Evolutionary conservation across 2,888 invertebrate genomes (phyloP).

Genomic region (Pasiphila rectangulata): DNA sequence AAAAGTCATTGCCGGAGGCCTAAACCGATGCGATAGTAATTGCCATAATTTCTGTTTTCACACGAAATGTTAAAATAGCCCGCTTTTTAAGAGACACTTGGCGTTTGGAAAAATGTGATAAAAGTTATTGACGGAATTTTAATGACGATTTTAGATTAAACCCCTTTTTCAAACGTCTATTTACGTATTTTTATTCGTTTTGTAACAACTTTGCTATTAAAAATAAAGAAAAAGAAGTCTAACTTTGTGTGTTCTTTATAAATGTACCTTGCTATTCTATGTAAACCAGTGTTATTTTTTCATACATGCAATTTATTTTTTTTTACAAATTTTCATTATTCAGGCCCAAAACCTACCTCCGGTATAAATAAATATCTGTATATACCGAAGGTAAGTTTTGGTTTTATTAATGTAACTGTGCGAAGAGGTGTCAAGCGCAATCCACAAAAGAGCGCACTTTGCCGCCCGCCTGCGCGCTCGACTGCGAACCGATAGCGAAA

Average conservation of each 20-base stretch:
- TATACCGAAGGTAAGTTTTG: slow-evolving; percentile 6
- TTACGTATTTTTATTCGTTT: not conserved
- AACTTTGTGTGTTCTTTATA: too few species aligned
- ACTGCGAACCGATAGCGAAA: slow-evolving; percentile 42
- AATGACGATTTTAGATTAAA: slow-evolving; percentile 4
- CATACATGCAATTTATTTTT: too few species aligned
- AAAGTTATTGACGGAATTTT: slow-evolving; percentile 5
- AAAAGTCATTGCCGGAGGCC: slow-evolving; percentile 16
- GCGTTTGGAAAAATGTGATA: slow-evolving; percentile 5
- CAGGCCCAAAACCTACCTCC: too few species aligned
- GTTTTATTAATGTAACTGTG: slow-evolving; percentile 4
- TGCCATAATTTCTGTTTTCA: slow-evolving; percentile 36
- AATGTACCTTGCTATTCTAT: too few species aligned
- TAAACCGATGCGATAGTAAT: slow-evolving; percentile 23
- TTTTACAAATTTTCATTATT: too few species aligned
- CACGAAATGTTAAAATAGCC: slow-evolving; percentile 31
- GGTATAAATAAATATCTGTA: too few species aligned
- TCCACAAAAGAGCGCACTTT: slow-evolving; percentile 24
- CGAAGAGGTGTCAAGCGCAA: slow-evolving; percentile 10
- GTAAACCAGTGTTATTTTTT: too few species aligned
- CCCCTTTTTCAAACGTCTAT: slow-evolving; percentile 17
- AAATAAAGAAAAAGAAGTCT: not conserved
- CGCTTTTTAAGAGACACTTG: slow-evolving; percentile 6
- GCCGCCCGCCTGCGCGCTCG: slow-evolving; percentile 27
- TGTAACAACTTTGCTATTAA: too few species aligned